These are phyloP conservation scores for Drosophila grimshawi DNA, from an alignment of 1,140 invertebrate genomes.

Conservation along the genomic window DNA sequence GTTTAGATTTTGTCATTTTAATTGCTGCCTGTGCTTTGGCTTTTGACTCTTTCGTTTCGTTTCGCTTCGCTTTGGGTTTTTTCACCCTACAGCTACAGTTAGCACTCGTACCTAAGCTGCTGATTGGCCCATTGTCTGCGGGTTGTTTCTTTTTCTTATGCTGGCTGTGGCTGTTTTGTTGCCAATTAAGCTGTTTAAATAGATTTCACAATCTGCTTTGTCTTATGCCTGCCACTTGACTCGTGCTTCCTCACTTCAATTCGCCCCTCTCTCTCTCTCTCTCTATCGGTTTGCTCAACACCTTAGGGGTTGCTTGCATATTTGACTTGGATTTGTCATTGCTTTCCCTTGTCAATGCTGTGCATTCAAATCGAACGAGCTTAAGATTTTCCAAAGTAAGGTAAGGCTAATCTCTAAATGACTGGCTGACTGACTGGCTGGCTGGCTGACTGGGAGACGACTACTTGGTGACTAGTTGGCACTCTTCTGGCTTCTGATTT, in stretches of 20 bases:
- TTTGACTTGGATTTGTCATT: conserved; percentile 80
- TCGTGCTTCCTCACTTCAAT: conserved; percentile 12
- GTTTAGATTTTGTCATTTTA: conserved; percentile 83
- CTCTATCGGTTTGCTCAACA: background rate
- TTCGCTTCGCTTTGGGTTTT: conserved; percentile 34
- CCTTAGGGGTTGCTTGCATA: conserved; percentile 64
- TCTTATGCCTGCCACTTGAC: conserved; percentile 57
- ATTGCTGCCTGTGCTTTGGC: conserved; percentile 59
- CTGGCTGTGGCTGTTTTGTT: conserved; percentile 29
- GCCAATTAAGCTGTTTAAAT: conserved; percentile 80
- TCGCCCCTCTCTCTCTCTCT: background rate
- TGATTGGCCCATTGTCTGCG: conserved; percentile 59
- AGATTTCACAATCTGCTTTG: conserved; percentile 67
- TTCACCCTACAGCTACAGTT: conserved; percentile 49
- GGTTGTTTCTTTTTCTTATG: conserved; percentile 8
- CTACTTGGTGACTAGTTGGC: conserved; percentile 26
- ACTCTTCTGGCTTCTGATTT: conserved; percentile 77
- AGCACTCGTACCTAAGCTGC: conserved; percentile 33
- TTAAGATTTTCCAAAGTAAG: conserved; percentile 66
- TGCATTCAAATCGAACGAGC: conserved; percentile 71
- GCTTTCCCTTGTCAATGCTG: conserved; percentile 30
- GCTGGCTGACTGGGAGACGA: conserved; percentile 37
- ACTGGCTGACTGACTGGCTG: conserved; percentile 26
- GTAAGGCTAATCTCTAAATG: conserved; percentile 59
- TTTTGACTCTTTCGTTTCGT: conserved; percentile 22